Percentiles rank a stretch among this genome's conserved stretches.
These are phyloP conservation scores for Caenorhabditis panamensis DNA, from an alignment of 2,888 invertebrate genomes.

Conservation along the genomic window DNA sequence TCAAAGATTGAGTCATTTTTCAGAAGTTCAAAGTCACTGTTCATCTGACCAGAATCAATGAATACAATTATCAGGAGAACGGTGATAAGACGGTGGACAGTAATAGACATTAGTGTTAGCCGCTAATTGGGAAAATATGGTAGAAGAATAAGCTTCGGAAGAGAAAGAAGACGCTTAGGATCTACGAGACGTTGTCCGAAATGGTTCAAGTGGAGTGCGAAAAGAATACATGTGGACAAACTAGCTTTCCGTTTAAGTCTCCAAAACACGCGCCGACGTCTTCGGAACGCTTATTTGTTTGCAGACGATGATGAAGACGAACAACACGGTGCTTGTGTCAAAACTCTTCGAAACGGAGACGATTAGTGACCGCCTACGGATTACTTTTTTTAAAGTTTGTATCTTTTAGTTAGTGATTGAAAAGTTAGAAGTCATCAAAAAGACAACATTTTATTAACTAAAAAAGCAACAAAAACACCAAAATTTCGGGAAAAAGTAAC, in stretches of 20 bases:
- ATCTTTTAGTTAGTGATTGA: neutral
- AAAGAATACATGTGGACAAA: conserved; percentile 21
- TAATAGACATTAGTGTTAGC: neutral
- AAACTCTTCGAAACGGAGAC: conserved; percentile 9
- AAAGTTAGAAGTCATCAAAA: neutral
- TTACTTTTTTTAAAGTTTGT: neutral
- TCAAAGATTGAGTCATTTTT: conserved; percentile 56
- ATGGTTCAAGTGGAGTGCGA: conserved; percentile 5
- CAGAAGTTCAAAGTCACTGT: conserved; percentile 40
- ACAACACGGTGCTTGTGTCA: neutral
- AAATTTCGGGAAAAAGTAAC: neutral
- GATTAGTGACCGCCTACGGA: conserved; percentile 41
- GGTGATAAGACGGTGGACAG: neutral
- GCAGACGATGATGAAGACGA: neutral
- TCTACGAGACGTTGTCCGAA: neutral
- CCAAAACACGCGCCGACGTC: conserved; percentile 37
- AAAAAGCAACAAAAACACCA: neutral
- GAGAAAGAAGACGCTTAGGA: conserved; percentile 14
- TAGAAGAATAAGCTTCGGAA: neutral
- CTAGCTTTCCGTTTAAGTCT: conserved; percentile 25
- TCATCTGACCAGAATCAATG: neutral
- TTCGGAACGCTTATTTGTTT: conserved; percentile 45
- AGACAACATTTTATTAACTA: neutral
- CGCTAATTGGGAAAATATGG: neutral
- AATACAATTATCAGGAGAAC: neutral